Evolutionary conservation across 2,797 vertebrate genomes (phyloP), one percentile per base, ranked within the genome.

Genomic region (Bovichtus variegatus): DNA sequence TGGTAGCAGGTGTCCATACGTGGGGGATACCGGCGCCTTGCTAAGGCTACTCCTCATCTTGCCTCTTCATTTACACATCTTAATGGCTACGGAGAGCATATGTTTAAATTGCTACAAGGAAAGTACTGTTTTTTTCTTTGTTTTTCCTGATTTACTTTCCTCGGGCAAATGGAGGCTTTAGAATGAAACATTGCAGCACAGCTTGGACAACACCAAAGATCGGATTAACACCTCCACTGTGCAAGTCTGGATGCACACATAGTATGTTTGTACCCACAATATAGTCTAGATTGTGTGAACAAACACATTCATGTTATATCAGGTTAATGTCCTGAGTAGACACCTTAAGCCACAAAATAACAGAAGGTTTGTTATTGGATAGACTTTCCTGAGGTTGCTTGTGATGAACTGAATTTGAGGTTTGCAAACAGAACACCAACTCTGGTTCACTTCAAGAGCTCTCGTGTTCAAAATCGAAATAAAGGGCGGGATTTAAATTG

Each of bases 1-100:
- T 60, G 51, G 44, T 49, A 91, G 88, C 92, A 94, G 91, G 84
- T 93, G 93, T 91, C 85, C 81, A 77, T 82, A 57, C 40, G 51
- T 82, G 71, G 50, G 55, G 62, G 65, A 83, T 55, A 63, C 36
- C 15, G 12, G 36, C 6, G 1, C 51, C 15, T 81, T 29, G 50
- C 51, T 74, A 11, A 74, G 51, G 58, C 74, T 58, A 50, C 27
- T 51, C 25, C 18, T 51, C 76, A 61, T 38, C 58, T 46, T 40
- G 2, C 43, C n/a, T 72, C 80, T n/a, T 90, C 74, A 86, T 90
- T 91, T 91, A 87, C 86, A 91, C 76, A 83, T 87, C 73, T 81
- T 80, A 87, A 87, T 87, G 67, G 27, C 13, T 19, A 36, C 50
- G 74, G 59, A 43, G 27, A 82, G 74, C 80, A 83, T 87, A 81